Evolutionary conservation across 2,888 invertebrate genomes (phyloP).

Genomic region (Hoplodrina blanda): DNA sequence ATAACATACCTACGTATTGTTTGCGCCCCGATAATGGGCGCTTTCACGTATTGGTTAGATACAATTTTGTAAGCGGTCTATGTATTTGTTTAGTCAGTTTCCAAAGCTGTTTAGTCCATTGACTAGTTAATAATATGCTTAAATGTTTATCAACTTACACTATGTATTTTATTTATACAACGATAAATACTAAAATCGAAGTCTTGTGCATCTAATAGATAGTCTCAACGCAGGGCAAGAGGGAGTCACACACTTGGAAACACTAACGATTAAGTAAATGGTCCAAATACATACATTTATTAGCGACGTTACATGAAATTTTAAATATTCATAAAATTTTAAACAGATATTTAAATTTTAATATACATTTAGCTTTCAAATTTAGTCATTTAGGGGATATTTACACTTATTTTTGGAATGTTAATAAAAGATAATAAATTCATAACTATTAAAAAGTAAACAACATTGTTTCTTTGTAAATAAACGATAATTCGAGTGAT

Average conservation of each 20-base stretch:
- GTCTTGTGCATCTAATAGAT: conserved; percentile 82
- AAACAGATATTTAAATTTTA: conserved; percentile 44
- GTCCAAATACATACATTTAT: conserved; percentile 66
- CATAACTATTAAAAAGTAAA: conserved; percentile 29
- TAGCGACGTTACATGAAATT: conserved; percentile 53
- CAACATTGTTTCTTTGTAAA: conserved; percentile 36
- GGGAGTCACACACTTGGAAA: conserved; percentile 62
- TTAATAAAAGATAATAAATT: conserved; percentile 47
- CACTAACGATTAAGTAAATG: conserved; percentile 68
- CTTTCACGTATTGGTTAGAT: conserved; percentile 51
- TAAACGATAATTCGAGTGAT: conserved; percentile 33
- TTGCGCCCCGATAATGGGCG: conserved; percentile 40
- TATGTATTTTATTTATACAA: conserved; percentile 73
- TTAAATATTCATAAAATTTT: conserved; percentile 41
- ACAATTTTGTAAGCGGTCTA: conserved; percentile 68
- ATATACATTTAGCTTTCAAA: conserved; percentile 49
- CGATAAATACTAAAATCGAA: conserved; percentile 73
- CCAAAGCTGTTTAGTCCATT: conserved; percentile 77
- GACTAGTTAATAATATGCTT: conserved; percentile 79
- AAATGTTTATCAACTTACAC: conserved; percentile 71
- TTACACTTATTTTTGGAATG: conserved; percentile 64
- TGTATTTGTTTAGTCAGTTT: conserved; percentile 63
- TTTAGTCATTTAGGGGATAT: conserved; percentile 53
- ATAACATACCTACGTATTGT: conserved; percentile 56
- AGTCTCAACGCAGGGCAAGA: conserved; percentile 80